Percentiles rank a stretch among this genome's conserved stretches.
Evolutionary conservation across 2,113 vertebrate species (phyloP).

Genomic region (Speoplatyrhinus poulsoni): DNA sequence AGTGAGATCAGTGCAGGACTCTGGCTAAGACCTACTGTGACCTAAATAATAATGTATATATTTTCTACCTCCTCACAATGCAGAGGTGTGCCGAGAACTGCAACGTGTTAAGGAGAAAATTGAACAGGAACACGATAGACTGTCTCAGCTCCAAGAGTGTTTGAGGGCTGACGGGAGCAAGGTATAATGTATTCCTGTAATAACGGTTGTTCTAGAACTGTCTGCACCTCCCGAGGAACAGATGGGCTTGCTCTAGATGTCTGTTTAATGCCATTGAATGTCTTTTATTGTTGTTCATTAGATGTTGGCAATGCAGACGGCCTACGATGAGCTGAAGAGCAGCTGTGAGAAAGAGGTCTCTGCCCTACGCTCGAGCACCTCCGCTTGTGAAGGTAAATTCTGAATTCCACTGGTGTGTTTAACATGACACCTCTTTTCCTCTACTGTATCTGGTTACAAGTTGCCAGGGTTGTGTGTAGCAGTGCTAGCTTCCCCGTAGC

Average conservation of each 20-base stretch:
- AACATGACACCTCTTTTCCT: too few species aligned
- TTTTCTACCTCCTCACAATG: conserved; percentile 8
- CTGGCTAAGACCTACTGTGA: too few species aligned
- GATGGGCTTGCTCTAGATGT: too few species aligned
- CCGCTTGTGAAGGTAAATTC: conserved; percentile 72
- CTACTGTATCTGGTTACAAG: too few species aligned
- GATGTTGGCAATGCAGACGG: conserved; percentile 60
- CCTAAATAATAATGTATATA: too few species aligned
- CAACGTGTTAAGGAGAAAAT: conserved; percentile 76
- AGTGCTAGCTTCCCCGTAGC: too few species aligned
- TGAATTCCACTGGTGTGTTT: neutral
- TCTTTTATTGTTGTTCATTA: conserved; percentile 37
- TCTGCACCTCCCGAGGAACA: too few species aligned
- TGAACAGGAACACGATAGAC: conserved; percentile 75
- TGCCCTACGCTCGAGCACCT: conserved; percentile 35
- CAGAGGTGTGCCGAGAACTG: conserved; percentile 77
- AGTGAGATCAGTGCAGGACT: conserved; percentile 1
- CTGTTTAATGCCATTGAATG: neutral
- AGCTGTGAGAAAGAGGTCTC: conserved; percentile 60
- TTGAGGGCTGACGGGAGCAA: conserved; percentile 70
- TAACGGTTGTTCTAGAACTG: neutral
- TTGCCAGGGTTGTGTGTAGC: too few species aligned
- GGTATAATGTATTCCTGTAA: conserved; percentile 57
- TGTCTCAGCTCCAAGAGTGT: conserved; percentile 73
- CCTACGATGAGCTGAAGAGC: conserved; percentile 60